Evolutionary conservation across 2,797 vertebrate genomes (phyloP), one percentile per base, ranked within the genome.

Genomic region (Loriculus beryllinus): DNA sequence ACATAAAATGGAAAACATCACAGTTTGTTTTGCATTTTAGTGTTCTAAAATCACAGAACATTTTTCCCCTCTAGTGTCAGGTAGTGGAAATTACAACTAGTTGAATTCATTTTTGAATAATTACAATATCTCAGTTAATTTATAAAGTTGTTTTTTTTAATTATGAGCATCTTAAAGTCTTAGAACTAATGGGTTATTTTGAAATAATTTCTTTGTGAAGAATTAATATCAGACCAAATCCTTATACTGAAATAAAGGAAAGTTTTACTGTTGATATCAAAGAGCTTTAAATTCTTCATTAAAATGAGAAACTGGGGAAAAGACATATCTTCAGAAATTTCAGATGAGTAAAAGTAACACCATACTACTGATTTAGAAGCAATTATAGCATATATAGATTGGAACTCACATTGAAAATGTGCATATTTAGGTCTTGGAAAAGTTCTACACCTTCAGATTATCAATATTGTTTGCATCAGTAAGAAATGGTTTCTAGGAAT

Each of bases 51-150:
- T n/a, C 21, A 76, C 3, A 7, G 85, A 90, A 88, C 90, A 59
- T 93, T 96, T 97, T 97, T 96, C 52, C 89, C 95, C 90, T 96
- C 93, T 96, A 94, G 93, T 95, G 92, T 94, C 87, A 89, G 26
- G 31, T 42, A 83, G 54, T 25, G 64, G 68, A 95, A 96, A 97
- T 93, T 79, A 86, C 94, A 96, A 60, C 4, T 11, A 65, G 21
- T 76, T 79, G 31, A 83, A 75, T 25, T 29, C 3, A 65, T 19
- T 95, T 88, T 76, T 91, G 12, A 33, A 72, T 15, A 82, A 79
- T 80, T 65, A 22, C 5, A 56, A 3, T 57, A 75, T 75, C 88
- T 79, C 67, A 76, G 57, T 71, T 23, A n/a, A 81, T 51, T 40
- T 75, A 31, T 42, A 78, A n/a, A 10, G 17, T 31, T 64, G 12